Percentiles rank a stretch among this genome's conserved stretches.
Conservation (phyloP, 2,797 vertebrate genomes). For the Lacerta agilis region DNA sequence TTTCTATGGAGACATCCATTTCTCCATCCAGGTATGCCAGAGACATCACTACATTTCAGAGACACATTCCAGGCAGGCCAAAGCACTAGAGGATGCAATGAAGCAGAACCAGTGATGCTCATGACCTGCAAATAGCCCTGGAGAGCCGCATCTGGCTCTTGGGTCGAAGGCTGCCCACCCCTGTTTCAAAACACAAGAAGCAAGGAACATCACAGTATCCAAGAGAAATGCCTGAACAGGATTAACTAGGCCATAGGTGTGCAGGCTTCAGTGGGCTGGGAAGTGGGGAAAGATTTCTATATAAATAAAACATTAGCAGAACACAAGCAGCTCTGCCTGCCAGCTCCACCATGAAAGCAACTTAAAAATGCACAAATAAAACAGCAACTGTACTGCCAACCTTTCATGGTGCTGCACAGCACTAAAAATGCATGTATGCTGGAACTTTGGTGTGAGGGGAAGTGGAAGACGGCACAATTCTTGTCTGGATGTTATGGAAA, state of each 20-base stretch:
- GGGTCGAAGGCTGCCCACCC: no score
- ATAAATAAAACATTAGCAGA: background rate
- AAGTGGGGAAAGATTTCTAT: background rate
- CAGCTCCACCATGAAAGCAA: fast-evolving
- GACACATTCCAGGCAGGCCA: no score
- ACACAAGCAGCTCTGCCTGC: background rate
- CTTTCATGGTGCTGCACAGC: background rate
- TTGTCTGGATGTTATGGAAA: background rate
- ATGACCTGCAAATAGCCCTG: no score
- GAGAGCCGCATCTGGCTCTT: no score
- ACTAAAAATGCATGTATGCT: background rate
- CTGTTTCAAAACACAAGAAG: background rate
- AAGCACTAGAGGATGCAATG: no score
- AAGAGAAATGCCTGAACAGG: background rate
- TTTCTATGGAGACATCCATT: no score
- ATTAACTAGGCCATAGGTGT: background rate
- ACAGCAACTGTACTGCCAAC: background rate
- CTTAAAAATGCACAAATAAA: background rate
- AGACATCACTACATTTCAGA: no score
- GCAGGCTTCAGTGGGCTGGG: background rate
- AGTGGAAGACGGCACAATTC: background rate
- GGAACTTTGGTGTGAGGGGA: background rate
- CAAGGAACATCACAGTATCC: background rate
- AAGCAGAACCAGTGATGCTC: no score
- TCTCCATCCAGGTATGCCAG: no score